These are phyloP conservation scores for Burhinus oedicnemus DNA, from an alignment of 2,113 vertebrate species.

Conservation along the genomic window DNA sequence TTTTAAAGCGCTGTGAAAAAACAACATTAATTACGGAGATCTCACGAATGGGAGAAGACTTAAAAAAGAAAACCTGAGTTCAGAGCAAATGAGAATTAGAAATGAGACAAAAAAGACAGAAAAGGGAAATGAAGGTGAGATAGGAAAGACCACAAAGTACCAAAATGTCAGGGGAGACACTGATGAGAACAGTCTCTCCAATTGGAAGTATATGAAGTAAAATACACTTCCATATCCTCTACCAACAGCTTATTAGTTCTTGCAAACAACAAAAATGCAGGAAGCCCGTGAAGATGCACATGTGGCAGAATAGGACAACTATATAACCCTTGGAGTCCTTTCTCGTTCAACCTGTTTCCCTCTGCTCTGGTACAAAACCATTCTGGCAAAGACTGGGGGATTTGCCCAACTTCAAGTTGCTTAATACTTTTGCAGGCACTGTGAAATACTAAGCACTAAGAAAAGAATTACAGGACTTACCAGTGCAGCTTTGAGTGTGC, in stretches of 20 bases:
- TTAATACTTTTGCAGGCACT: neutral
- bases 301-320: neutral
- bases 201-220: neutral
- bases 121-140: neutral
- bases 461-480: neutral
- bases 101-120: neutral
- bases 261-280: neutral
- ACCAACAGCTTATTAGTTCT: neutral
- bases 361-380: neutral
- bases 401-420: neutral
- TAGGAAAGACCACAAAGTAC: neutral
- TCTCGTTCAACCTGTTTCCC: neutral
- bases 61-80: neutral
- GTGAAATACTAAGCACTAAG: neutral
- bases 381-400: neutral
- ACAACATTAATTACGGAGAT: neutral
- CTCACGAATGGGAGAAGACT: neutral
- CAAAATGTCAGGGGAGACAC: neutral
- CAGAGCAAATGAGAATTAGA: neutral
- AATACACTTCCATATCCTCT: neutral
- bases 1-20: constrained; percentile 13
- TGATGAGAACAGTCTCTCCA: neutral
- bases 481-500: neutral
- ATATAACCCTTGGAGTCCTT: neutral
- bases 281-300: neutral